These are phyloP conservation scores for Corticium candelabrum DNA, from an alignment of 37 sponge, comb jelly and placozoan genomes.

Conservation along the genomic window DNA sequence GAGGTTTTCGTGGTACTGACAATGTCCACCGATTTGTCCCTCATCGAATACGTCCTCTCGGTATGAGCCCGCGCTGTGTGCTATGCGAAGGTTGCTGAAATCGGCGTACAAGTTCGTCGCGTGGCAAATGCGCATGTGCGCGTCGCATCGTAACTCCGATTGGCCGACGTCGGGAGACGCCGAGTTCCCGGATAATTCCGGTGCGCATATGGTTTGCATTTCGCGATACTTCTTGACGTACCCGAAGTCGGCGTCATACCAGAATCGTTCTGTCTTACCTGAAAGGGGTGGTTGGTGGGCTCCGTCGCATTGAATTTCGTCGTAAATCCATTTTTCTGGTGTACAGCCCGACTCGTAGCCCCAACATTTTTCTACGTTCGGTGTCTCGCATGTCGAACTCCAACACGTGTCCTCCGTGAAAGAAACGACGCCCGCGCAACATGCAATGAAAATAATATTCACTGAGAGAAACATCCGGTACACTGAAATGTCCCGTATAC, in stretches of 20 bases:
- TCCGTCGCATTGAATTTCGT: constrained; percentile 19
- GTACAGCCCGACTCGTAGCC: constrained; percentile 71
- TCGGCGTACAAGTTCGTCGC: neutral
- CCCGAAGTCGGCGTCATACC: constrained; percentile 83
- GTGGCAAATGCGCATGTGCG: neutral
- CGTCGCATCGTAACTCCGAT: neutral
- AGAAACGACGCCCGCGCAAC: too few species aligned
- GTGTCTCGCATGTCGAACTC: too few species aligned
- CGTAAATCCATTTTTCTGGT: constrained; percentile 36
- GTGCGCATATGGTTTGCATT: constrained; percentile 44
- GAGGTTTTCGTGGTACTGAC: neutral
- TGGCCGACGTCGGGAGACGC: neutral
- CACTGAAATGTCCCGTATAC: too few species aligned
- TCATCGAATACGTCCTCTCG: neutral
- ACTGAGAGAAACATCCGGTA: too few species aligned
- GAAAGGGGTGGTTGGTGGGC: too few species aligned
- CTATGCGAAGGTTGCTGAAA: neutral
- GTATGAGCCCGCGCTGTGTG: neutral
- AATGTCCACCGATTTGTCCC: neutral
- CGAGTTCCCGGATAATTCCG: too few species aligned
- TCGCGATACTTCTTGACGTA: constrained; percentile 63
- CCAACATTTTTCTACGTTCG: constrained; percentile 39
- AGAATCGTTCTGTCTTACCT: constrained; percentile 48
- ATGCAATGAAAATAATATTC: too few species aligned
- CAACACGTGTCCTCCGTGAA: too few species aligned